A percentile compares a stretch with the other conserved stretches of the same genome.
These are phyloP conservation scores for Cylindroiulus punctatus DNA, from an alignment of 2,888 invertebrate genomes.

Conservation along the genomic window DNA sequence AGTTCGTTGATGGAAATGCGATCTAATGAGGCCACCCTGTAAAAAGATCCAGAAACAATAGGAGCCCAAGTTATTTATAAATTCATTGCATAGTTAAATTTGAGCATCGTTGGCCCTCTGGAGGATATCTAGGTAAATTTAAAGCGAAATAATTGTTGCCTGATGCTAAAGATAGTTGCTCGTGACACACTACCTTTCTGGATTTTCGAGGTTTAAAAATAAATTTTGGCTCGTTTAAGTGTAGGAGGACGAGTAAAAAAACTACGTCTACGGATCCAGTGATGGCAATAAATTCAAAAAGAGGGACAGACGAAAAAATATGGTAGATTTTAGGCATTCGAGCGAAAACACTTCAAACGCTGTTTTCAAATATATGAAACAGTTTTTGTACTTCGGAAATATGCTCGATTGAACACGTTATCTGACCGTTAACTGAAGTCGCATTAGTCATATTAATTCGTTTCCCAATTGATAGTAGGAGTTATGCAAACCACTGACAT, in stretches of 20 bases:
- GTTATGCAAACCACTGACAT: too few species aligned
- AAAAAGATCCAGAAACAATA: background rate
- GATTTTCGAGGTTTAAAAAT: background rate
- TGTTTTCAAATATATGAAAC: too few species aligned
- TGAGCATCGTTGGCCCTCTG: slow-evolving; percentile 28
- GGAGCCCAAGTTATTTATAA: background rate
- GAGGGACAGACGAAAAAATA: background rate
- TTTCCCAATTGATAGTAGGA: too few species aligned
- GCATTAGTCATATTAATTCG: too few species aligned
- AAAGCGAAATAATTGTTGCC: background rate
- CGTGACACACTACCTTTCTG: slow-evolving; percentile 38
- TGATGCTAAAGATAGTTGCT: slow-evolving; percentile 38
- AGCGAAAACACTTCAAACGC: background rate
- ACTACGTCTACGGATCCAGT: background rate
- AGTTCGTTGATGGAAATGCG: background rate
- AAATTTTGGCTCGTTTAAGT: slow-evolving; percentile 11
- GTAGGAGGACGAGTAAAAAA: background rate
- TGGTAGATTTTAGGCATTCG: background rate
- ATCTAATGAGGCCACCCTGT: background rate
- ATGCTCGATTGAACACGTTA: too few species aligned
- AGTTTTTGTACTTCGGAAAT: too few species aligned
- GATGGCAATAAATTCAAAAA: slow-evolving; percentile 5
- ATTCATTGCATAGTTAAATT: slow-evolving; percentile 12
- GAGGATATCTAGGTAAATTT: slow-evolving; percentile 28
- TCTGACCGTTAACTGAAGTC: too few species aligned